A percentile compares a stretch with the other conserved stretches of the same genome.
phyloP scores from a whole-genome alignment of 2,113 vertebrate species.

The Nematolebias whitei region DNA sequence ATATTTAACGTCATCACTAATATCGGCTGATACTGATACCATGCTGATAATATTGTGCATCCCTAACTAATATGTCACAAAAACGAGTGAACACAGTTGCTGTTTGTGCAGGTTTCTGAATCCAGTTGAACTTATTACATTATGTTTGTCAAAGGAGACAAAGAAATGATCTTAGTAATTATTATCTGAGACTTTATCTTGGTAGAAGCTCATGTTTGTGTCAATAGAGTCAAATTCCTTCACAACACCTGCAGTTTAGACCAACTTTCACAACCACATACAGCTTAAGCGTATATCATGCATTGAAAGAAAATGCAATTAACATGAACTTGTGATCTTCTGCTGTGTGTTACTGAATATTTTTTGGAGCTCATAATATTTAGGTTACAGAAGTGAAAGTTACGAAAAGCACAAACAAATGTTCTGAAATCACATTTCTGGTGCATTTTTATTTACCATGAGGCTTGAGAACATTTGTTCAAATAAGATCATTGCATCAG shows the following conservation, averaged over 20 bases:
- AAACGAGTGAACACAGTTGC: too few relatives aligned
- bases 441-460: constrained; percentile 1
- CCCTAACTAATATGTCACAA: too few relatives aligned
- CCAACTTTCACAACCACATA: constrained; percentile 11
- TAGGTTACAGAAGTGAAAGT: not conserved
- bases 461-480: constrained; percentile 42
- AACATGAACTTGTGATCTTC: not conserved
- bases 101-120: too few relatives aligned
- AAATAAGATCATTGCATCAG: constrained; percentile 19
- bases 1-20: too few relatives aligned
- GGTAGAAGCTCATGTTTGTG: constrained; percentile 44
- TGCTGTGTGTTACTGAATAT: too few relatives aligned
- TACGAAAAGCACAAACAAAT: not conserved
- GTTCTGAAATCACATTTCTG: too few relatives aligned
- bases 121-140: not conserved
- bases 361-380: constrained; percentile 7
- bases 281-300: constrained; percentile 11
- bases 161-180: constrained; percentile 22
- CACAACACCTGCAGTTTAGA: not conserved
- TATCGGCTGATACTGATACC: too few relatives aligned
- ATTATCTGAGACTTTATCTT: constrained; percentile 50
- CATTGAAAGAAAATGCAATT: not conserved
- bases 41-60: too few relatives aligned
- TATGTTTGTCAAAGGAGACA: constrained; percentile 19
- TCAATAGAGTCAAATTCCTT: constrained; percentile 41